phyloP scores from a whole-genome alignment of 2,113 vertebrate species.

The Prunella himalayana region DNA sequence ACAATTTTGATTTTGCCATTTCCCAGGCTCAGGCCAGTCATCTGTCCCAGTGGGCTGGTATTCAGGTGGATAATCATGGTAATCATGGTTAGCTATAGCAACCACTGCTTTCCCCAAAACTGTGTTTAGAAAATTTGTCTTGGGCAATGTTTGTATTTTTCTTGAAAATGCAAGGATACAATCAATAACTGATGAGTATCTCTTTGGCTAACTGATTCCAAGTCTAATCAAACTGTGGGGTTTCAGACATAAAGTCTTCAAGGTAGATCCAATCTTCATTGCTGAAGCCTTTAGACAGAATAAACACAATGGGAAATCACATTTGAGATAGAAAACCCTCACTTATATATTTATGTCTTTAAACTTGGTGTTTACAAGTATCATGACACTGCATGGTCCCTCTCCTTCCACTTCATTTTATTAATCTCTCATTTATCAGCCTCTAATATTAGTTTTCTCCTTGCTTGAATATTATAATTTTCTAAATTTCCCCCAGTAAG shows the following conservation, averaged over 20 bases:
- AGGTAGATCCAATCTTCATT: neutral
- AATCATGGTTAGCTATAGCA: neutral
- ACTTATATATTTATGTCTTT: neutral
- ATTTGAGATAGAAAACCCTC: neutral
- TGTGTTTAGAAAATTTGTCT: neutral
- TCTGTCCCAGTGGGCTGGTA: rapidly evolving
- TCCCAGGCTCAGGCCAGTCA: neutral
- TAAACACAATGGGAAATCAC: neutral
- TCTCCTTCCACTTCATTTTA: neutral
- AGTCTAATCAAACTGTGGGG: neutral
- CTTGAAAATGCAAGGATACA: neutral
- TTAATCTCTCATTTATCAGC: neutral
- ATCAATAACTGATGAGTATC: neutral
- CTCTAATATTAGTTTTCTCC: neutral
- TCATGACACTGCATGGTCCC: neutral
- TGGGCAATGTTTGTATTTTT: neutral
- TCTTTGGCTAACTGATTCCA: neutral
- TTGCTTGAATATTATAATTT: neutral
- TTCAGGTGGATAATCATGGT: neutral
- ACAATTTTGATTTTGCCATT: neutral
- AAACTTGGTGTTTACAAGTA: neutral
- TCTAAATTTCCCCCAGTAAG: neutral
- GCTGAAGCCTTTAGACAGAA: neutral
- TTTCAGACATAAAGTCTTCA: neutral
- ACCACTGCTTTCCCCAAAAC: neutral